phyloP scores from a whole-genome alignment of 2,113 vertebrate genomes.

The Pterocles burchelli region DNA sequence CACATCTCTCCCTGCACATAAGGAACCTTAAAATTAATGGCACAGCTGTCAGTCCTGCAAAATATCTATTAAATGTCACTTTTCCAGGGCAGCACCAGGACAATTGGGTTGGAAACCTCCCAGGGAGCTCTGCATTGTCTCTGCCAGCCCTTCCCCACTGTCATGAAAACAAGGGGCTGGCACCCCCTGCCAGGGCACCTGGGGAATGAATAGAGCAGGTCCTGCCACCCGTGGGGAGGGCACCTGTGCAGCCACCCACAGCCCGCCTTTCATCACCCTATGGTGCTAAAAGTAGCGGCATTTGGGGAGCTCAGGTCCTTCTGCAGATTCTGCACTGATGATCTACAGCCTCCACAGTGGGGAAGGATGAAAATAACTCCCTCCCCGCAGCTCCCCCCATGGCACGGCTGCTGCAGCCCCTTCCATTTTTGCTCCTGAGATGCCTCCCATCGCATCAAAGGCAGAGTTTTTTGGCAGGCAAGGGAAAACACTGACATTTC shows the following conservation, averaged over 20 bases:
- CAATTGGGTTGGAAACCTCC: not conserved
- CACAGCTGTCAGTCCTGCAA: not conserved
- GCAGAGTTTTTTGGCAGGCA: not conserved
- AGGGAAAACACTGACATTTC: slow-evolving; percentile 28
- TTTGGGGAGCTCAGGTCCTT: not conserved
- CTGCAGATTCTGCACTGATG: rapidly evolving
- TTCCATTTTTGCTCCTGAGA: not conserved
- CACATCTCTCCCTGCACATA: not conserved
- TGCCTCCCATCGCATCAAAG: not conserved
- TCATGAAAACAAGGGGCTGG: not conserved
- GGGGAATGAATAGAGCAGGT: not conserved
- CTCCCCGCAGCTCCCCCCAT: not conserved
- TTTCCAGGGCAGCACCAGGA: not conserved
- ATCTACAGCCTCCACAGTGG: not conserved
- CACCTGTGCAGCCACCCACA: not conserved
- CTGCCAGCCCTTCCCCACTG: not conserved
- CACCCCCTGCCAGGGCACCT: not conserved
- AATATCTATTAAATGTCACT: not conserved
- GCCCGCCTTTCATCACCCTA: not conserved
- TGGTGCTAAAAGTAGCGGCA: rapidly evolving
- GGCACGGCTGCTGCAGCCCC: not conserved
- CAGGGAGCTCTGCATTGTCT: not conserved
- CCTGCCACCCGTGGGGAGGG: not conserved
- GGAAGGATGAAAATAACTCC: not conserved
- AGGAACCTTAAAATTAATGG: not conserved